Evolutionary conservation across 1,140 invertebrate genomes (phyloP).

Genomic region (Vanessa atalanta): DNA sequence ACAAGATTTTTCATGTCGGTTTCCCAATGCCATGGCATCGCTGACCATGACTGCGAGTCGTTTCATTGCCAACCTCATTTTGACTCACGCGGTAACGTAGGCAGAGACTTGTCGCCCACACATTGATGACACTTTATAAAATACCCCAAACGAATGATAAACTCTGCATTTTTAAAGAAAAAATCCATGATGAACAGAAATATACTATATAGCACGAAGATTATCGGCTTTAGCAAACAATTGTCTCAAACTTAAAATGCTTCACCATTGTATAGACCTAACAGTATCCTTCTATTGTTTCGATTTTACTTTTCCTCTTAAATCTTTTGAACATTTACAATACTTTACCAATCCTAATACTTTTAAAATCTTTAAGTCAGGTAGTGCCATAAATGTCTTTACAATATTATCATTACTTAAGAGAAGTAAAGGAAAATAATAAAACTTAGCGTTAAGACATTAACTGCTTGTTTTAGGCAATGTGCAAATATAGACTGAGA

Average conservation of each 20-base stretch:
- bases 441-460: background rate
- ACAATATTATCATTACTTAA: background rate
- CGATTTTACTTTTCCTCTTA: background rate
- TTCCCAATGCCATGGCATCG: constrained; percentile 21
- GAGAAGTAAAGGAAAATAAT: background rate
- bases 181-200: background rate
- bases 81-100: constrained; percentile 25
- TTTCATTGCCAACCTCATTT: constrained; percentile 39
- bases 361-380: constrained; percentile 2
- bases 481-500: constrained; percentile 23
- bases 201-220: background rate
- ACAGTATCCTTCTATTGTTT: constrained; percentile 25
- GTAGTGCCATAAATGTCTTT: constrained; percentile 2
- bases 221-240: constrained; percentile 8
- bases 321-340: constrained; percentile 8
- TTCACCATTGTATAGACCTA: constrained; percentile 6
- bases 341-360: background rate
- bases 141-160: constrained; percentile 17
- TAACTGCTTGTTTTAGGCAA: constrained; percentile 1
- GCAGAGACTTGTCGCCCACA: constrained; percentile 26
- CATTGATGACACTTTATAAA: constrained; percentile 19
- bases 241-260: constrained; percentile 5
- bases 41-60: constrained; percentile 28
- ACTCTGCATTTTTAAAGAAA: background rate
- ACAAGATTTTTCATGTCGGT: constrained; percentile 10